Evolutionary conservation across 2,888 invertebrate genomes (phyloP), one percentile per base, ranked within the genome.

Genomic region (Drosophila subsilvestris): DNA sequence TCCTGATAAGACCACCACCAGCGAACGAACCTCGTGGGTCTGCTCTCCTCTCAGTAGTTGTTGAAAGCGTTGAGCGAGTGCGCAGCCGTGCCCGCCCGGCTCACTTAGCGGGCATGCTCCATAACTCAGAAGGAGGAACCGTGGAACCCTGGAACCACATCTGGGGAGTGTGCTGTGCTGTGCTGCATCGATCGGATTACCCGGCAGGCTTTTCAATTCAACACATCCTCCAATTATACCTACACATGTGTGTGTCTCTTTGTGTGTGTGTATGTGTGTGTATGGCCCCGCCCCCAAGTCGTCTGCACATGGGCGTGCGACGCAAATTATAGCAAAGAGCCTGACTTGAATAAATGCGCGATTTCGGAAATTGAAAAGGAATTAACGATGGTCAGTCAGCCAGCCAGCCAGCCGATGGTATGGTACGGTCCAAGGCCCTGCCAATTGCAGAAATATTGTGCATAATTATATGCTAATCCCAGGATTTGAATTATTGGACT

Each of bases 1-100:
- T 91, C 90, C 91, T 89, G 91, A 91, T 91, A 91, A 91, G 91
- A 90, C 91, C 91, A 91, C 91, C 90, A 79, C 54, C 37, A 17
- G 37, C 70, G 70, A 70, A 8, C 18, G 25, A 25, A 4, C 25
- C 25, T 3, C n/a, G 1, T 17, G 25, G 10, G 8, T 1, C 12
- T 32, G 10, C 6, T 1, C 12, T 32, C 27, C n/a, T 59, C 51
- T 50, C 80, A 75, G 85, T 86, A 88, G 85, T 88, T 88, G 85
- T 86, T 88, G 85, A 87, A 86, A 88, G 85, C 85, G 85, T 86
- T 76, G 85, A 85, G 88, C 81, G 85, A 79, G 73, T 79, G 88
- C 66, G 67, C 83, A 86, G 66, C 82, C 59, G 69, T 63, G 37
- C 56, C 50, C 59, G 66, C 67, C 68, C 50, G 68, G 72, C 88